These are phyloP conservation scores for Deroplatys truncata DNA, from an alignment of 2,888 invertebrate genomes.

Conservation along the genomic window DNA sequence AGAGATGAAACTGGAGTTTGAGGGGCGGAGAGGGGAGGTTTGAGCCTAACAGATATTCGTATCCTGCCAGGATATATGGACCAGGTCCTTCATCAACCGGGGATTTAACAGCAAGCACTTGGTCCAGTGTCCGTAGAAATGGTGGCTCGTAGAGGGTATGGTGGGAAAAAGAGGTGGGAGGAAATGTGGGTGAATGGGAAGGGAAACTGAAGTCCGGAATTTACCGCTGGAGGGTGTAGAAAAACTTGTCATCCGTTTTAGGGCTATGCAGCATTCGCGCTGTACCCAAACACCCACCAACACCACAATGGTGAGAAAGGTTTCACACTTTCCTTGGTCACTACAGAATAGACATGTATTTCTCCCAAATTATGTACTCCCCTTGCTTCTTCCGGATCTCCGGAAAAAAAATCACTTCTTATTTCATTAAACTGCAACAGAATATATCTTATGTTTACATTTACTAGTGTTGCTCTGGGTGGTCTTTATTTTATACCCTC, in stretches of 20 bases:
- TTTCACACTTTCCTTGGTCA: not conserved
- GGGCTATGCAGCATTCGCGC: not conserved
- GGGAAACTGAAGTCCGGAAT: constrained; percentile 17
- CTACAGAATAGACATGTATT: not conserved
- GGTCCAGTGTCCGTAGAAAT: not conserved
- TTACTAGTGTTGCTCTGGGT: no score
- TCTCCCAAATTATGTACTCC: not conserved
- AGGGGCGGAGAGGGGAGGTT: not conserved
- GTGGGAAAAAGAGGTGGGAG: not conserved
- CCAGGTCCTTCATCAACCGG: constrained; percentile 27
- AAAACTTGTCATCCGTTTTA: constrained; percentile 26
- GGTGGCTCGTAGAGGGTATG: not conserved
- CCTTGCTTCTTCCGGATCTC: not conserved
- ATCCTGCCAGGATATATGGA: constrained; percentile 22
- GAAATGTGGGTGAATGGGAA: not conserved
- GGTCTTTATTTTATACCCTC: no score
- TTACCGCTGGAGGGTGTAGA: constrained; percentile 18
- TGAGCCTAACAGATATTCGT: constrained; percentile 16
- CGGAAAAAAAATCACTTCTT: not conserved
- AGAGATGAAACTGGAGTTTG: constrained; percentile 1
- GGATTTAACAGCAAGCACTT: constrained; percentile 22
- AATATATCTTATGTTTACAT: no score
- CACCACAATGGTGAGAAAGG: constrained; percentile 11
- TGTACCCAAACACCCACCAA: not conserved
- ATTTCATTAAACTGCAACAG: no score